Base-by-base conservation (phyloP, 2,888 invertebrate species). In the Hirtodrosophila duncani region DNA sequence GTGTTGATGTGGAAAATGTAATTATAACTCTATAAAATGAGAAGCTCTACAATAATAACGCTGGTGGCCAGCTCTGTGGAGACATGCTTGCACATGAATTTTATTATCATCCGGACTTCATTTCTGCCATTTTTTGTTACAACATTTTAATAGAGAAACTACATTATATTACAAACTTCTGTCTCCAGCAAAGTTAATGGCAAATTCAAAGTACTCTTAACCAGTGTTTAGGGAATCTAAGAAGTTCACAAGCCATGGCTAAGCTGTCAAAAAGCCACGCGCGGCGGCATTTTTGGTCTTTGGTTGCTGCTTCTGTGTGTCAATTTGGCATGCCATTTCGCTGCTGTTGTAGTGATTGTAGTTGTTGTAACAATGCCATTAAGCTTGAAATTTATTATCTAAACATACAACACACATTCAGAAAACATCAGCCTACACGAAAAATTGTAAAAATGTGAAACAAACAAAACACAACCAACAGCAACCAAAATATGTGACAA, bases 351-450 rank as follows among this genome's bases (percentile, higher is more conserved):
- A 41, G 11, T 37, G 45, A 17, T 29, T 49, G 34, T 21, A 48
- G 34, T 18, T 29, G 33, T 48, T 38, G 31, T 58, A 66, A 71
- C 71, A 68, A 56, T 72, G 69, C 78, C 79, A 75, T 75, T 78
- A 67, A 59, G 75, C 67, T 58, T 49, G 60, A 65, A 57, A 62
- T 67, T 63, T 58, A 70, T 67, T 72, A 80, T 81, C 68, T 69
- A 51, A 67, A 52, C 48, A 51, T 70, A 52, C 48, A 57, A 44
- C 45, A 33, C 56, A n/a, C n/a, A n/a, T n/a, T n/a, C n/a, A n/a
- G n/a, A n/a, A n/a, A n/a, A n/a, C n/a, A n/a, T n/a, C n/a, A 57
- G 81, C 81, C 69, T 69, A 72, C 72, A 77, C 59, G 64, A 48
- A 56, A 52, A n/a, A n/a, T n/a, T n/a, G n/a, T 33, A 52, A 18